Conservation (phyloP, 2,113 vertebrate species). For the Cebidichthys violaceus region DNA sequence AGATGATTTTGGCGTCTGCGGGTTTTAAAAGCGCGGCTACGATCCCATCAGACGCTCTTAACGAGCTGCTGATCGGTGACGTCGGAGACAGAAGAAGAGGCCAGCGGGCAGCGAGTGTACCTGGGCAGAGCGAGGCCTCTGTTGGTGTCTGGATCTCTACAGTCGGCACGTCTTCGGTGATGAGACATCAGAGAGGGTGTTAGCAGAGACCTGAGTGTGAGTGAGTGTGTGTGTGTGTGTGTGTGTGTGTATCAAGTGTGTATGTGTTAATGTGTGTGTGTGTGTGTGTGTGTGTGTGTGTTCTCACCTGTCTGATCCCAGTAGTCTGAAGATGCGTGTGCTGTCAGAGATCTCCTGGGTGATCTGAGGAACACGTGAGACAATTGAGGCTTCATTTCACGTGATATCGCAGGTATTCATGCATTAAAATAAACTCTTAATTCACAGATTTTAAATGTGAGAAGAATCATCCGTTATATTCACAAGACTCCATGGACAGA, state of each 20-base stretch:
- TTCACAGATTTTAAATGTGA: no score
- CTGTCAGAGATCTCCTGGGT: conserved; percentile 99
- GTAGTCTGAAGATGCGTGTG: conserved; percentile 96
- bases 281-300: neutral
- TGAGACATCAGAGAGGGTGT: conserved; percentile 68
- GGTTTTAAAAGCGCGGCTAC: neutral
- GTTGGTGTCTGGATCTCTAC: conserved; percentile 61
- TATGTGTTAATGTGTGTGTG: conserved; percentile 1
- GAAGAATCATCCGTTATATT: no score
- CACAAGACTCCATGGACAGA: no score
- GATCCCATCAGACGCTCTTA: neutral
- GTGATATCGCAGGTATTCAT: neutral
- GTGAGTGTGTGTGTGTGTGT: conserved; percentile 18
- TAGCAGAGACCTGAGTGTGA: conserved; percentile 44
- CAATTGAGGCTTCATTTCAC: neutral
- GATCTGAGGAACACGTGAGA: conserved; percentile 82
- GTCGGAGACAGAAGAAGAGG: conserved; percentile 37
- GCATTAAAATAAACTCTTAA: no score
- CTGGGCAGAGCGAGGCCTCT: conserved; percentile 69
- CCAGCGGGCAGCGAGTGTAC: conserved; percentile 58
- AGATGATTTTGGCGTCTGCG: conserved; percentile 35
- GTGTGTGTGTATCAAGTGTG: neutral
- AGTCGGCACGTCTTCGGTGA: conserved; percentile 68
- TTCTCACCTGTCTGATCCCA: conserved; percentile 97
- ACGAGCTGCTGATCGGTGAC: conserved; percentile 1